Evolutionary conservation across 2,797 vertebrate genomes (phyloP).

Genomic region (Manis crassicaudata): DNA sequence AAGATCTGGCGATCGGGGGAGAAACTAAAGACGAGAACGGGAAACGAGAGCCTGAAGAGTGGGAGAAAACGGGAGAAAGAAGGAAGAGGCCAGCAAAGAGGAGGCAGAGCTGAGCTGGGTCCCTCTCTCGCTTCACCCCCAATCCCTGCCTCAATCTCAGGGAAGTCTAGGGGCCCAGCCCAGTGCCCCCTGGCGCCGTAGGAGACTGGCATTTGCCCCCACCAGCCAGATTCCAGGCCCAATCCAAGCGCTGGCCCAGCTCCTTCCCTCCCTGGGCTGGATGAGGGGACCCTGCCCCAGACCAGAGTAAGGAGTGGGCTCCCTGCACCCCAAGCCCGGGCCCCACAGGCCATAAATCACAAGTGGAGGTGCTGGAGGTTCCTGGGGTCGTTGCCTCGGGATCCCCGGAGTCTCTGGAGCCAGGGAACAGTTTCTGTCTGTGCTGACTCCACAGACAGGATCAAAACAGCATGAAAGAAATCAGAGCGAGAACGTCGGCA

Average conservation of each 20-base stretch:
- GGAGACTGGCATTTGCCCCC: background rate
- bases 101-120: background rate
- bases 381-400: conserved; percentile 5
- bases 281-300: background rate
- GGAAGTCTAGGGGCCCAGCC: background rate
- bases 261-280: background rate
- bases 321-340: background rate
- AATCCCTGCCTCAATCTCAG: background rate
- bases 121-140: too few relatives aligned
- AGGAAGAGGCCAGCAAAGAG: too few relatives aligned
- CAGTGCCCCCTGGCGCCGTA: background rate
- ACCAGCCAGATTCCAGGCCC: background rate
- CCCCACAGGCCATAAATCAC: conserved; percentile 19
- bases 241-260: background rate
- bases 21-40: conserved; percentile 32
- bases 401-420: conserved; percentile 20
- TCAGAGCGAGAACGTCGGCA: conserved; percentile 83
- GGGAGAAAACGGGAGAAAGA: background rate
- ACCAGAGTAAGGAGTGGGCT: background rate
- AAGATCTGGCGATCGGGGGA: background rate
- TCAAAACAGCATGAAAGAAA: conserved; percentile 88
- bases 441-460: conserved; percentile 81
- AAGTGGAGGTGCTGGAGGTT: background rate
- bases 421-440: conserved; percentile 73
- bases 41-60: background rate